phyloP scores from a whole-genome alignment of 2,113 vertebrate genomes.

The Otus sunia region DNA sequence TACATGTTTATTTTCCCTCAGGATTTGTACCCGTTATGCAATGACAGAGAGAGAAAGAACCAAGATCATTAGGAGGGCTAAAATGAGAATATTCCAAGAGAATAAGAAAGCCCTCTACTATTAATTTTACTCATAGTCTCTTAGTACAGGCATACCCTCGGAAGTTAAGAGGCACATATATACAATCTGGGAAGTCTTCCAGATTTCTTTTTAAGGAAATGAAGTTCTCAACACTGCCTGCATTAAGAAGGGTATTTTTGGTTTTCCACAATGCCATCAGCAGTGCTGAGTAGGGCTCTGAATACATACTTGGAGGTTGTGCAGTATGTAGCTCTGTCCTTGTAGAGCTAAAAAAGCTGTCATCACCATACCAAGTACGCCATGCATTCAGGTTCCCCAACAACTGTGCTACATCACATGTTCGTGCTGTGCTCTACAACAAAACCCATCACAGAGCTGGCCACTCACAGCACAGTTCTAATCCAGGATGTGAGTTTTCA shows the following conservation, averaged over 20 bases:
- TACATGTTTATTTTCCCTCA: background rate
- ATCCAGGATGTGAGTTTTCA: background rate
- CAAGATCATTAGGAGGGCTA: background rate
- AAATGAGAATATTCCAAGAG: background rate
- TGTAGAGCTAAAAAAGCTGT: background rate
- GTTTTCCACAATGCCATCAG: background rate
- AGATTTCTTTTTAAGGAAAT: slow-evolving; percentile 32
- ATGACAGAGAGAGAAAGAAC: background rate
- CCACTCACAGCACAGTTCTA: background rate
- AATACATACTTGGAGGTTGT: background rate
- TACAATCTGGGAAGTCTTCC: background rate
- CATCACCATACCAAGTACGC: background rate
- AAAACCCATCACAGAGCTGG: background rate
- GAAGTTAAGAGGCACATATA: background rate
- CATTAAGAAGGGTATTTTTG: background rate
- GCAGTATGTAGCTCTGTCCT: background rate
- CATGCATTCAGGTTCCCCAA: background rate
- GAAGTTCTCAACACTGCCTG: background rate
- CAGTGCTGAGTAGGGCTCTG: background rate
- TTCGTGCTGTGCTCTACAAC: background rate
- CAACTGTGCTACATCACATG: background rate
- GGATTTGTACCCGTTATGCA: background rate
- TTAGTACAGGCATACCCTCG: background rate
- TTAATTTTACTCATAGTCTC: background rate
- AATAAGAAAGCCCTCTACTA: background rate